Evolutionary conservation across 2,888 invertebrate genomes (phyloP).

Genomic region (Dysmachus trigonus): DNA sequence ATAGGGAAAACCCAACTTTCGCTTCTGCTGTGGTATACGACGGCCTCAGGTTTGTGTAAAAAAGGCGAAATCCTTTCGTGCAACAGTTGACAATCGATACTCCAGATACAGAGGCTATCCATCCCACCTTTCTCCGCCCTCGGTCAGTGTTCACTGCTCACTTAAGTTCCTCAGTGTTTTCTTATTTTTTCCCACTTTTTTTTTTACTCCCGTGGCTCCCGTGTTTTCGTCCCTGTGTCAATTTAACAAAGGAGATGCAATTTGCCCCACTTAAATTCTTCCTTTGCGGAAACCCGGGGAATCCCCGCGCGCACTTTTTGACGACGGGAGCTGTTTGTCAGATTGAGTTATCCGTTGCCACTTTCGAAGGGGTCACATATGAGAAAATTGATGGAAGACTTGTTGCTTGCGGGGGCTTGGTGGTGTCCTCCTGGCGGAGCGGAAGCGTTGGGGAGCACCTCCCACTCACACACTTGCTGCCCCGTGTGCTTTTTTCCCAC

Average conservation of each 20-base stretch:
- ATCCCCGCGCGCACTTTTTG: conserved; percentile 1
- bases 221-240: conserved; percentile 25
- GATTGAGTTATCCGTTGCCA: conserved; percentile 25
- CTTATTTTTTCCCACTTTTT: not conserved
- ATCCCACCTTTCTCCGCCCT: not conserved
- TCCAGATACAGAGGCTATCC: conserved; percentile 28
- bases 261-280: conserved; percentile 41
- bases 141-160: not conserved
- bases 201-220: conserved; percentile 9
- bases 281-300: not conserved
- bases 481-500: not conserved
- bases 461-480: conserved; percentile 17
- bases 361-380: conserved; percentile 21
- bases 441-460: not conserved
- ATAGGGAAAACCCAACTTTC: not conserved
- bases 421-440: not conserved
- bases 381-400: conserved; percentile 34
- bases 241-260: conserved; percentile 46
- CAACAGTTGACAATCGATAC: conserved; percentile 49
- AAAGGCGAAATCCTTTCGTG: conserved; percentile 24
- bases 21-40: not conserved
- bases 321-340: conserved; percentile 14
- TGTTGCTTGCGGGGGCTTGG: not conserved
- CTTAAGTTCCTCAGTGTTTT: conserved; percentile 12
- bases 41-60: not conserved